Base-by-base conservation (phyloP, 2,113 vertebrate species). In the Micronycteris hirsuta region DNA sequence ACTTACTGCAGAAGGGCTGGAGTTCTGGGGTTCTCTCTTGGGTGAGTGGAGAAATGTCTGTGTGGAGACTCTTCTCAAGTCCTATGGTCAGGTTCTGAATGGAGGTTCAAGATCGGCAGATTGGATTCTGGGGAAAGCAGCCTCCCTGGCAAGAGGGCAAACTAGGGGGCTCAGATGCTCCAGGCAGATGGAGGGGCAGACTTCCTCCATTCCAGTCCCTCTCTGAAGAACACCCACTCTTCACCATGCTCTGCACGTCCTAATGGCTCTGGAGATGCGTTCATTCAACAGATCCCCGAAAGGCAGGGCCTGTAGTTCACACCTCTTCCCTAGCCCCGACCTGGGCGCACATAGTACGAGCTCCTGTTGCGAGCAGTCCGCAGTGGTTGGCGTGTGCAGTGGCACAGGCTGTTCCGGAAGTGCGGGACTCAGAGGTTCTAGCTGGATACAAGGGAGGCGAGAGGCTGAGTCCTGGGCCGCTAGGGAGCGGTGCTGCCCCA, bases 381-480 rank as follows among this genome's bases (percentile, higher is more conserved):
- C 76, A 22, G 93, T 2, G 56, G 85, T 31, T 83, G 94, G 70
- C 52, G 11, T 1, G 67, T 68, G 33, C 26, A 6, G 41, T 70
- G 77, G 65, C 84, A 86, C 77, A 68, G 82, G 93, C 93, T 89
- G 89, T 97, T 89, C 96, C 95, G 95, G 97, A 97, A 97, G 94
- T 24, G 89, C 89, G 77, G 68, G 94, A 71, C 87, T 95, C 85
- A 31, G 80, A 89, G n/a, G 67, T 94, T 96, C 78, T 77, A 83
- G 85, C 54, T 7, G 85, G 90, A 96, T 81, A 80, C 63, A 26
- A 86, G 93, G 89, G 67, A 83, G 90, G 90, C 61, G 85, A 74
- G 95, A 94, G 49, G 90, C 52, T 31, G n/a, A 61, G 94, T 92
- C 89, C 86, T 4, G 1, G 56, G 90, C 43, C 20, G 33, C 92